These are phyloP conservation scores for Epirrhoe alternata DNA, from an alignment of 2,888 invertebrate genomes.

Conservation along the genomic window DNA sequence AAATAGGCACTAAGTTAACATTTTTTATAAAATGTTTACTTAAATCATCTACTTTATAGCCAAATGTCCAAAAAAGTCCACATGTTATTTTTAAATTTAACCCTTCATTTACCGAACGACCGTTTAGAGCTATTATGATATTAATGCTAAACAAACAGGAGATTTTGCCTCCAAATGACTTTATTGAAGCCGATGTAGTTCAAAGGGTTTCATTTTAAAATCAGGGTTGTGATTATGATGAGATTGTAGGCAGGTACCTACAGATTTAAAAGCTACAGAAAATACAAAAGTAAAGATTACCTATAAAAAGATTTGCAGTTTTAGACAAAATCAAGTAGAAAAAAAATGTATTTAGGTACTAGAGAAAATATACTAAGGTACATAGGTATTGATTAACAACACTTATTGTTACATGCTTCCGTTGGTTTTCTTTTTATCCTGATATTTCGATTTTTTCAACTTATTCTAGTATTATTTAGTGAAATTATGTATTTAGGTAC, in stretches of 20 bases:
- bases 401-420: no score
- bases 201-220: constrained; percentile 48
- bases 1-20: constrained; percentile 11
- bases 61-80: constrained; percentile 63
- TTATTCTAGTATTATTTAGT: no score
- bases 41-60: constrained; percentile 58
- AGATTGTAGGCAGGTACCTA: background rate
- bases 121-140: constrained; percentile 80
- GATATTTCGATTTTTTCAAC: no score
- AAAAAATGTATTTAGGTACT: no score
- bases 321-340: no score
- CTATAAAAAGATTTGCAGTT: no score
- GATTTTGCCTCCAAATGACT: constrained; percentile 75
- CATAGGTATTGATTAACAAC: no score
- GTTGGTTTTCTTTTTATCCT: no score
- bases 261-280: no score
- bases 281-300: no score
- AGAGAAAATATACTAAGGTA: no score
- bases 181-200: constrained; percentile 55
- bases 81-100: constrained; percentile 70
- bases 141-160: constrained; percentile 82
- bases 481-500: no score
- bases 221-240: constrained; percentile 10
- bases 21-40: constrained; percentile 52
- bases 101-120: constrained; percentile 78